Conservation (phyloP, 2,888 invertebrate genomes). For the Hyposoter dolosus region DNA sequence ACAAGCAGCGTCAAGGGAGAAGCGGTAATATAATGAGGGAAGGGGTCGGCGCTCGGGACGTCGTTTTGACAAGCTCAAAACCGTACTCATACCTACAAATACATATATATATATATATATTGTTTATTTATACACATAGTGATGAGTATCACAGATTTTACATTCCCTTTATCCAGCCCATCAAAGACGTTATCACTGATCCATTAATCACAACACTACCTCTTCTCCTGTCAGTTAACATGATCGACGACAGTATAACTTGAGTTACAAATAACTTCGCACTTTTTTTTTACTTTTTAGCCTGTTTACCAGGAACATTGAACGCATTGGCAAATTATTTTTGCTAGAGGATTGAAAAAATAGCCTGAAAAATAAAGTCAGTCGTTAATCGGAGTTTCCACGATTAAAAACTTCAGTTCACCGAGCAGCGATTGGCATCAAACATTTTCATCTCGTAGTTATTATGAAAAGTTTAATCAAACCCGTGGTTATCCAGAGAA, state of each 20-base stretch:
- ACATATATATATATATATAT: constrained; percentile 16
- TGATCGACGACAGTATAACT: constrained; percentile 42
- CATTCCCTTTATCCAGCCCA: not conserved
- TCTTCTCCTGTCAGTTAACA: constrained; percentile 45
- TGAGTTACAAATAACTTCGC: not conserved
- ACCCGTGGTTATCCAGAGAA: not conserved
- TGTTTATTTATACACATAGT: constrained; percentile 30
- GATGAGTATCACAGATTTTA: constrained; percentile 49
- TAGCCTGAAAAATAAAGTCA: not conserved
- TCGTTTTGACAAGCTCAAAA: constrained; percentile 51
- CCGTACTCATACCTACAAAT: constrained; percentile 43
- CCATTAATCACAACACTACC: constrained; percentile 59
- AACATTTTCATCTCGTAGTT: not conserved
- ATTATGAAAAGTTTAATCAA: not conserved
- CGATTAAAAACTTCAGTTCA: not conserved
- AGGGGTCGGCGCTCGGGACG: constrained; percentile 24
- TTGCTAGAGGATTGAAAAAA: not conserved
- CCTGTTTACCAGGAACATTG: not conserved
- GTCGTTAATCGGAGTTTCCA: not conserved
- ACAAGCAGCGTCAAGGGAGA: constrained; percentile 14
- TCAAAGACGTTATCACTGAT: constrained; percentile 17
- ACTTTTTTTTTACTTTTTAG: constrained; percentile 2
- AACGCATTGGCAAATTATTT: not conserved
- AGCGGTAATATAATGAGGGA: constrained; percentile 17
- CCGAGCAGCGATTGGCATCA: not conserved